Evolutionary conservation across 2,797 vertebrate species (phyloP).

Genomic region (Falco peregrinus): DNA sequence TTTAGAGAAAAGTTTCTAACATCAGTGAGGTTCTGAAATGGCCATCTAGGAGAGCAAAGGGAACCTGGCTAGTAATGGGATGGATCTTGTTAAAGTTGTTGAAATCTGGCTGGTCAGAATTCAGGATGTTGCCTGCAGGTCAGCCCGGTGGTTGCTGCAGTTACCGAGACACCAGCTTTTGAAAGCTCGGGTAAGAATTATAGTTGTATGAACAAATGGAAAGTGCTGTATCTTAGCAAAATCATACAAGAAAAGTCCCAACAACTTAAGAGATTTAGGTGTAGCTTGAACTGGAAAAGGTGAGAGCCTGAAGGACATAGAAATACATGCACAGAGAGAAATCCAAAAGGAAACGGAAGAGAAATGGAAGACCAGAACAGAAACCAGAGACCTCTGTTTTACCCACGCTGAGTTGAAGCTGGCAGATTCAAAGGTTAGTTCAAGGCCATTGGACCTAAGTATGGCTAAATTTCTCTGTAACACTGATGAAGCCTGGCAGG

Average conservation of each 20-base stretch:
- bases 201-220: not conserved
- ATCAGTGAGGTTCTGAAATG: not conserved
- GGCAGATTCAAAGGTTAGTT: not conserved
- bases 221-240: not conserved
- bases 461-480: not conserved
- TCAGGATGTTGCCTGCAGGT: not conserved
- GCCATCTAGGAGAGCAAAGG: not conserved
- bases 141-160: not conserved
- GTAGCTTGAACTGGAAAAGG: not conserved
- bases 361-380: not conserved
- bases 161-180: not conserved
- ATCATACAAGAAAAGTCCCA: not conserved
- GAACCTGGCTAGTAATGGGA: not conserved
- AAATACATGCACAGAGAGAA: not conserved
- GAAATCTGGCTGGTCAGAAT: not conserved
- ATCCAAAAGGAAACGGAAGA: not conserved
- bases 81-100: not conserved
- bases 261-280: not conserved
- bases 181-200: not conserved
- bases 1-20: not conserved
- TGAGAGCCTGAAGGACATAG: not conserved
- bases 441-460: not conserved
- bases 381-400: not conserved
- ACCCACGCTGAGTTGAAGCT: not conserved
- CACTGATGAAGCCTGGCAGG: not conserved